These are phyloP conservation scores for Cacoxenus indagator DNA, from an alignment of 2,888 invertebrate genomes.

Conservation along the genomic window DNA sequence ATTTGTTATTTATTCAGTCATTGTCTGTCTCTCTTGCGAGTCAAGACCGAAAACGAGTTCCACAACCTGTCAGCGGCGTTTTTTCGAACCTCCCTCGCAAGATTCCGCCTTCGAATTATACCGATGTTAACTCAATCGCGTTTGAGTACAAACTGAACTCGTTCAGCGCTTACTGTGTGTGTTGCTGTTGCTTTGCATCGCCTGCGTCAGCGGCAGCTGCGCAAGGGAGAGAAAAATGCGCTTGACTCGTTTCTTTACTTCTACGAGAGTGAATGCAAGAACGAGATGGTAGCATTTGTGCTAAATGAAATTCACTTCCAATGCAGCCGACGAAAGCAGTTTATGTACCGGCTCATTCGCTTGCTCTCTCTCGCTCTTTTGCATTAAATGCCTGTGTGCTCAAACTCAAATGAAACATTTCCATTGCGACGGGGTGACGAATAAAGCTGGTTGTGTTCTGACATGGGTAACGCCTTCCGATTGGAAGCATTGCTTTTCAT, in stretches of 20 bases:
- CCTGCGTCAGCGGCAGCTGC: conserved; percentile 26
- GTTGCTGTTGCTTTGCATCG: conserved; percentile 23
- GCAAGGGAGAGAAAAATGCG: conserved; percentile 11
- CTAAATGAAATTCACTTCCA: background rate
- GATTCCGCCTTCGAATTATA: conserved; percentile 20
- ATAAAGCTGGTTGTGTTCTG: background rate
- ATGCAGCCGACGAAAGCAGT: background rate
- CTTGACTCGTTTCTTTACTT: conserved; percentile 19
- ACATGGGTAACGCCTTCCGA: background rate
- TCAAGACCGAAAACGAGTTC: conserved; percentile 46
- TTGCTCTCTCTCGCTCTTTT: background rate
- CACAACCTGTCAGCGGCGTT: conserved; percentile 51
- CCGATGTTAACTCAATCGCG: conserved; percentile 69
- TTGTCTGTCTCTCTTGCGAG: background rate
- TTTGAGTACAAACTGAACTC: conserved; percentile 69
- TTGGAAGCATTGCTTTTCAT: background rate
- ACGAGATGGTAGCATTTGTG: conserved; percentile 27
- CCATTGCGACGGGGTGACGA: background rate
- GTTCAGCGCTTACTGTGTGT: conserved; percentile 37
- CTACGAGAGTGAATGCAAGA: conserved; percentile 31
- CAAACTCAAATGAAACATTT: background rate
- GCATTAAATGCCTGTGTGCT: no score
- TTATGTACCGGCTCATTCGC: background rate
- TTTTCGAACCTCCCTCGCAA: background rate
- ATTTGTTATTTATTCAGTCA: conserved; percentile 16